phyloP scores from a whole-genome alignment of 2,113 vertebrate genomes.

The Delphinus delphis region DNA sequence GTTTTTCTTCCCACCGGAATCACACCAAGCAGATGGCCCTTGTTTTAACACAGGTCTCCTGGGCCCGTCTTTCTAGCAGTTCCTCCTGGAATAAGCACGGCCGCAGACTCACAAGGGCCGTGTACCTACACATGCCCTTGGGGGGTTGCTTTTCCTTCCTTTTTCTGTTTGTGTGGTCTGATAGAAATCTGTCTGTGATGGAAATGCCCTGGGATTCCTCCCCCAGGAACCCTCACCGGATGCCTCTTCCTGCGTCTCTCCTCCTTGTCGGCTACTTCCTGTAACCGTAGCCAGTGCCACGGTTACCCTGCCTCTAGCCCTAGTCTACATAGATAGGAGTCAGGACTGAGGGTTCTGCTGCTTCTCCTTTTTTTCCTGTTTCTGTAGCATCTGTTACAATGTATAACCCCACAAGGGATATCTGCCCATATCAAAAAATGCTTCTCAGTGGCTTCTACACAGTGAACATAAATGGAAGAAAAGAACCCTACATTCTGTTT shows the following conservation, averaged over 20 bases:
- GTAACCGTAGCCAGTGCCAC: rapidly evolving
- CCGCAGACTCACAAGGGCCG: neutral
- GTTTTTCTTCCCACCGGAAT: neutral
- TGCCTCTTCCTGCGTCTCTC: neutral
- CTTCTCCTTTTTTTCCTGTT: neutral
- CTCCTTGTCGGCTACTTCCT: rapidly evolving
- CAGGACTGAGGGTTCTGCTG: neutral
- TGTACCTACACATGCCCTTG: neutral
- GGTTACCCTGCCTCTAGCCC: neutral
- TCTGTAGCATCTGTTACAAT: neutral
- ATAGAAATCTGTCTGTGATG: neutral
- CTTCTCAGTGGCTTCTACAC: neutral
- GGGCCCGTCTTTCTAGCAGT: neutral
- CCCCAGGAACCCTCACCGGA: neutral
- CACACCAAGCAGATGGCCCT: neutral
- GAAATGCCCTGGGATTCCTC: neutral
- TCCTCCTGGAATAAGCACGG: neutral
- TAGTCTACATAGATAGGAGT: neutral
- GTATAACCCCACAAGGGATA: neutral
- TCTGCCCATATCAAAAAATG: neutral
- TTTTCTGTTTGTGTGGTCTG: neutral
- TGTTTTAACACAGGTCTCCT: neutral
- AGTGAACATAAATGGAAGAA: neutral
- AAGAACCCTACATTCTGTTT: neutral
- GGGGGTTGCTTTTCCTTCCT: neutral